Percentiles rank a stretch among this genome's conserved stretches.
Evolutionary conservation across 2,113 vertebrate genomes (phyloP).

Genomic region (Macroglossus sobrinus): DNA sequence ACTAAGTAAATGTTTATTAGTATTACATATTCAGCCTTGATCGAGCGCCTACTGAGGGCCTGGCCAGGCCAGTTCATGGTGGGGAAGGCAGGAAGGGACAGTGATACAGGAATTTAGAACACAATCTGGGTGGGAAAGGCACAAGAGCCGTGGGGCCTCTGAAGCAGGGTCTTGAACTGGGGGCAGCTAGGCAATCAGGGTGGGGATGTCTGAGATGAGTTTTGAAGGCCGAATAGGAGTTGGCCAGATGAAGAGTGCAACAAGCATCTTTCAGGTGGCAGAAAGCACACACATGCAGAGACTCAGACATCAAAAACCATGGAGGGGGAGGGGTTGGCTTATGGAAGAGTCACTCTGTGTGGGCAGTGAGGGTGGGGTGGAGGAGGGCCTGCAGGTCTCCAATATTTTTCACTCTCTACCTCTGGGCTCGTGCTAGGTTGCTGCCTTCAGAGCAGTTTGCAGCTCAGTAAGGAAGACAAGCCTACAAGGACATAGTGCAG

Average conservation of each 20-base stretch:
- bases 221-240: neutral
- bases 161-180: neutral
- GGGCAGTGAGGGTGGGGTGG: neutral
- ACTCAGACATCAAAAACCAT: neutral
- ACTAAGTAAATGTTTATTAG: neutral
- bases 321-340: neutral
- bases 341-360: neutral
- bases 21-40: neutral
- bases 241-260: neutral
- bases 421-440: neutral
- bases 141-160: neutral
- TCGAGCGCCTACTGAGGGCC: neutral
- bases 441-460: neutral
- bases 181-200: rapidly evolving
- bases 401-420: neutral
- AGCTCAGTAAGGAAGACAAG: neutral
- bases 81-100: neutral
- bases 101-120: neutral
- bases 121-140: neutral
- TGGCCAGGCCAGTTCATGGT: neutral
- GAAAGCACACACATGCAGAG: too few relatives aligned
- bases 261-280: neutral
- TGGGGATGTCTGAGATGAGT: neutral
- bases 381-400: neutral
- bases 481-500: rapidly evolving